Conservation (phyloP, 2,797 vertebrate genomes). For the Philypnodon macrostomus region DNA sequence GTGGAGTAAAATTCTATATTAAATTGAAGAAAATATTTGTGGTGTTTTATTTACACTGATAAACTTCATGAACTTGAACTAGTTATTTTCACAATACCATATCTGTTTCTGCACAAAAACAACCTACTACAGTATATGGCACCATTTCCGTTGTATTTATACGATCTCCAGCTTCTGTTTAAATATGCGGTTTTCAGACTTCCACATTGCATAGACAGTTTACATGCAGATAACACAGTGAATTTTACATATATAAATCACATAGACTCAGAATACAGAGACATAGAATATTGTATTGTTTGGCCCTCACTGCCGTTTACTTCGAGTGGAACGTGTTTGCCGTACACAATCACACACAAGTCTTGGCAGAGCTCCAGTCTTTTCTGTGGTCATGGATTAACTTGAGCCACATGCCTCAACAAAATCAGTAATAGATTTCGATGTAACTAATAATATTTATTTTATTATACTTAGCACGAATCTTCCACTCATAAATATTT, state of each 20-base stretch:
- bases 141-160: not conserved
- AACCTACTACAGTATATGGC: not conserved
- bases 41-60: too few species aligned
- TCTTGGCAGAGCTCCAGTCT: constrained; percentile 43
- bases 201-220: constrained; percentile 45
- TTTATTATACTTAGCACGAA: constrained; percentile 57
- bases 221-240: constrained; percentile 40
- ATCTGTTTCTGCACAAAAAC: not conserved
- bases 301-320: constrained; percentile 31
- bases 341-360: constrained; percentile 31
- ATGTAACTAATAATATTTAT: constrained; percentile 55
- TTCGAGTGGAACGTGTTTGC: constrained; percentile 27
- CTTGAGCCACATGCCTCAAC: constrained; percentile 54
- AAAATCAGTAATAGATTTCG: constrained; percentile 39
- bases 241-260: constrained; percentile 31
- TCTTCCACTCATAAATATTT: constrained; percentile 43
- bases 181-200: constrained; percentile 48
- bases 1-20: too few species aligned
- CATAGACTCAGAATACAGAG: too few species aligned
- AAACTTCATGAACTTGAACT: not conserved
- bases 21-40: too few species aligned
- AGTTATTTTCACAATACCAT: not conserved
- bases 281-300: constrained; percentile 32
- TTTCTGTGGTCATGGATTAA: constrained; percentile 46
- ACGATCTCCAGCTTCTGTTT: constrained; percentile 36